Evolutionary conservation across 2,888 invertebrate genomes (phyloP).

Genomic region (Choreutis nemorana): DNA sequence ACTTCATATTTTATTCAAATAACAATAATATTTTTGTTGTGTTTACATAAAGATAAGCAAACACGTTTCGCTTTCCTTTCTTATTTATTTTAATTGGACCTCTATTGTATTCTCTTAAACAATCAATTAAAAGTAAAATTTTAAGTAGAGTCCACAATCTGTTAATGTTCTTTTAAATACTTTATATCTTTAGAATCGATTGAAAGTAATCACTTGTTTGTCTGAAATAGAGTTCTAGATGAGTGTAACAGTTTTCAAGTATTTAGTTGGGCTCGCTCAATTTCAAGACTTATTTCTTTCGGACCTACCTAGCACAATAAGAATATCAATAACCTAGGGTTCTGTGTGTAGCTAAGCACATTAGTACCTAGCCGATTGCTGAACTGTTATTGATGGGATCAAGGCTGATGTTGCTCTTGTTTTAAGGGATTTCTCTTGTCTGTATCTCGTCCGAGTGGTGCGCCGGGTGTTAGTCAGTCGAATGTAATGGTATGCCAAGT

Average conservation of each 20-base stretch:
- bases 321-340: slow-evolving; percentile 36
- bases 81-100: slow-evolving; percentile 2
- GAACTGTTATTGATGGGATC: slow-evolving; percentile 46
- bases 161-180: too few relatives aligned
- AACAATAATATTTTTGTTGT: slow-evolving; percentile 36
- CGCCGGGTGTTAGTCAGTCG: slow-evolving; percentile 56
- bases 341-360: slow-evolving; percentile 53
- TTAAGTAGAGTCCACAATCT: too few relatives aligned
- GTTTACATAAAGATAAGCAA: slow-evolving; percentile 31
- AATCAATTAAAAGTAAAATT: too few relatives aligned
- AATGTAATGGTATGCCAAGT: slow-evolving; percentile 62
- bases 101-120: background rate
- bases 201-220: background rate
- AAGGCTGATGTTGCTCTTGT: slow-evolving; percentile 40
- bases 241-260: slow-evolving; percentile 49
- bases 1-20: slow-evolving; percentile 39
- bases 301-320: slow-evolving; percentile 45
- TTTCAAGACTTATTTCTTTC: slow-evolving; percentile 61
- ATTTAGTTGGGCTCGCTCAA: slow-evolving; percentile 62
- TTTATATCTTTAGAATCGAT: background rate
- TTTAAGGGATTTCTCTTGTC: slow-evolving; percentile 23
- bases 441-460: slow-evolving; percentile 53
- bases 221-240: slow-evolving; percentile 24
- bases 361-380: slow-evolving; percentile 47
- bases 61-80: slow-evolving; percentile 35